Evolutionary conservation across 1,140 invertebrate genomes (phyloP), one percentile per base, ranked within the genome.

Genomic region (Doryteuthis pealeii): DNA sequence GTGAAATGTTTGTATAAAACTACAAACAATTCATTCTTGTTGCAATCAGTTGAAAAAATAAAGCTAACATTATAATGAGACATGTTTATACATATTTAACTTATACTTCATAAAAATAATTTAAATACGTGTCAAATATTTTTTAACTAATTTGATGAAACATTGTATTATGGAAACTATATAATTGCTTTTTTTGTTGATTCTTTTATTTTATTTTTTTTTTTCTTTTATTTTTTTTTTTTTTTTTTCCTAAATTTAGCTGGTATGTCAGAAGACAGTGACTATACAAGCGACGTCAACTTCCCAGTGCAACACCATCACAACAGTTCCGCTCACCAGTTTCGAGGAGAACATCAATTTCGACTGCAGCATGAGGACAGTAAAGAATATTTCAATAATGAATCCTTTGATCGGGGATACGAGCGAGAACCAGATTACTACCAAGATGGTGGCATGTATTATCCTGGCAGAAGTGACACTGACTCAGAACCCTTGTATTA

Each of bases 231-330:
- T 40, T 3, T 40, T 10, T 40, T 40, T 40, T 68, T 22, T 30
- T 65, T 71, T 69, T 72, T 73, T 80, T n/a, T n/a, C n/a, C n/a
- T n/a, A n/a, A n/a, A n/a, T n/a, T 40, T 90, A 96, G 95, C 95
- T 83, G 95, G 95, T 68, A 94, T 97, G 87, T 98, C 96, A 31
- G 96, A 99, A 89, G 96, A 96, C 89, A 95, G 93, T 80, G 96
- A 99, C 89, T 99, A 99, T 88, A 98, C 96, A 40, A 96, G 94
- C 73, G 96, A 99, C 89, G 91, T 97, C 81, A 98, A 96, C 90
- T 98, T 95, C 89, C 96, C 96, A 58, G 80, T 85, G 40, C 93
- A 96, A 75, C 94, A 89, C 72, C 88, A 89, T 70, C 84, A 88
- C 75, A 89, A 89, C 76, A 83, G 79, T 18, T 86, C 87, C 1